These are phyloP conservation scores for Zootoca vivipara DNA, from an alignment of 2,113 vertebrate genomes.

Conservation along the genomic window DNA sequence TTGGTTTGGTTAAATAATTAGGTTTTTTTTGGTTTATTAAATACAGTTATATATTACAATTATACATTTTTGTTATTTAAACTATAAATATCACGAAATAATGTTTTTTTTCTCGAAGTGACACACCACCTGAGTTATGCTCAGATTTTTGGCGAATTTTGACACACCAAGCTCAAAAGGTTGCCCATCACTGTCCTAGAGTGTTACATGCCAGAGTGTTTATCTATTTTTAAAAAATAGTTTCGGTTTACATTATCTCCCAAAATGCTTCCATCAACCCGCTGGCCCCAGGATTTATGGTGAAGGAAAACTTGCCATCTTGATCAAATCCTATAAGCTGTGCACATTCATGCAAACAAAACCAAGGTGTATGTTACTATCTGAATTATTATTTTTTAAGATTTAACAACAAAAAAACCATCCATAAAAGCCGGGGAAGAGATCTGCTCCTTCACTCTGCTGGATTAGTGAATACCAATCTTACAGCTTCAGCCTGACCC, in stretches of 20 bases:
- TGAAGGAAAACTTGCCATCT: conserved; percentile 67
- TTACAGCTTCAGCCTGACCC: conserved; percentile 22
- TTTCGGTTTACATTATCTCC: conserved; percentile 67
- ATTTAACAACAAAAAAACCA: conserved; percentile 41
- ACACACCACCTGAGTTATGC: too few species aligned
- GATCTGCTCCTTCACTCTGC: conserved; percentile 48
- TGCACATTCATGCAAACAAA: conserved; percentile 63
- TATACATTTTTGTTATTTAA: too few species aligned
- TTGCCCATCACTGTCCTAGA: too few species aligned
- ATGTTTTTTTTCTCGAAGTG: too few species aligned
- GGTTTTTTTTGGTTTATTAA: too few species aligned
- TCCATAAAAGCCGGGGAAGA: conserved; percentile 52
- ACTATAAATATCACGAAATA: too few species aligned
- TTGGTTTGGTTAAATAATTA: too few species aligned
- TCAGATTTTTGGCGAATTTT: too few species aligned
- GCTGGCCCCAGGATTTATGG: conserved; percentile 66
- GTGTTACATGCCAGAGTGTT: conserved; percentile 57
- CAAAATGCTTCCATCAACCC: conserved; percentile 67
- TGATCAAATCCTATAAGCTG: conserved; percentile 66
- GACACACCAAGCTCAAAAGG: too few species aligned
- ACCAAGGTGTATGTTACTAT: conserved; percentile 53
- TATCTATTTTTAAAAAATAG: conserved; percentile 48
- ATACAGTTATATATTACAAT: too few species aligned
- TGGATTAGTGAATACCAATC: conserved; percentile 37
- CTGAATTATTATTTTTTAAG: conserved; percentile 30